These are phyloP conservation scores for Camponotus pennsylvanicus DNA, from an alignment of 1,140 invertebrate species.

Conservation along the genomic window DNA sequence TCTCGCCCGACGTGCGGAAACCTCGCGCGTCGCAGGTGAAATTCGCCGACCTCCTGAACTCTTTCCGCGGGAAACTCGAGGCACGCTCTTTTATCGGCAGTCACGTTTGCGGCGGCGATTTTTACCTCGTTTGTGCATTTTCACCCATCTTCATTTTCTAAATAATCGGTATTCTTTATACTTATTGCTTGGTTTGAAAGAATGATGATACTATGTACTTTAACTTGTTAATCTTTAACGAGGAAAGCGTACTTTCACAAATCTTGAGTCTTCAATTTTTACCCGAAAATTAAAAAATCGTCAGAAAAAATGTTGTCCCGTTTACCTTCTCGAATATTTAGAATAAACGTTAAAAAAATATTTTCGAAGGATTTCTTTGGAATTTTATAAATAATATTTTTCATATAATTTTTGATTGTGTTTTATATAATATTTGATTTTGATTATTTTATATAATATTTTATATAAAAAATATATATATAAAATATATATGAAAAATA, in stretches of 20 bases:
- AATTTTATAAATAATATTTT: not conserved
- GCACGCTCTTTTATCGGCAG: not conserved
- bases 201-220: not conserved
- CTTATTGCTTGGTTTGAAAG: not conserved
- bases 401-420: too few species aligned
- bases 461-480: too few species aligned
- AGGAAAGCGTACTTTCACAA: not conserved
- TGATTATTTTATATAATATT: too few species aligned
- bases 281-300: not conserved
- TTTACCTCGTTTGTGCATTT: slow-evolving; percentile 22
- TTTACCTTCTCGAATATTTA: not conserved
- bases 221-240: not conserved
- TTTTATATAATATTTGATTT: too few species aligned
- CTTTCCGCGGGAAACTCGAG: slow-evolving; percentile 70
- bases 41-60: slow-evolving; percentile 77
- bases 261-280: not conserved
- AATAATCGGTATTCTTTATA: slow-evolving; percentile 2
- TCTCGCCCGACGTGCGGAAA: not conserved
- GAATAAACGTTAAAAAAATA: not conserved
- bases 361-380: not conserved
- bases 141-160: not conserved
- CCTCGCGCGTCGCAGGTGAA: slow-evolving; percentile 66
- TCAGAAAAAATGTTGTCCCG: not conserved
- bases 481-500: not conserved
- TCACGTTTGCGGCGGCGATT: not conserved